phyloP scores from a whole-genome alignment of 1,140 invertebrate genomes.

The Probaryconus sp. region DNA sequence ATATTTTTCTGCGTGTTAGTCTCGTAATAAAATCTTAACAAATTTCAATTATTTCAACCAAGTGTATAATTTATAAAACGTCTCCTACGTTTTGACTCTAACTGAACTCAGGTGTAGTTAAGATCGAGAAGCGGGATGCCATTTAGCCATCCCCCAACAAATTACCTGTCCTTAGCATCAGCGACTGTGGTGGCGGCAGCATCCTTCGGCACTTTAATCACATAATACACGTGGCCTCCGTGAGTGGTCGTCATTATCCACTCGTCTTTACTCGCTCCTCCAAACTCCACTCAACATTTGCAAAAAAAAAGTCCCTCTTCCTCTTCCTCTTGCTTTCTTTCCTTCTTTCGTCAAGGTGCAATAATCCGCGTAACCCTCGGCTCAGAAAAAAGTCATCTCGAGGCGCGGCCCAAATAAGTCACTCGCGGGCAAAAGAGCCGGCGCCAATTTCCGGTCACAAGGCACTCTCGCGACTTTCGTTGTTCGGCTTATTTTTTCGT shows the following conservation, averaged over 20 bases:
- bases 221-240: slow-evolving; percentile 82
- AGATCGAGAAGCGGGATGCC: slow-evolving; percentile 18
- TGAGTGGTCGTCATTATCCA: slow-evolving; percentile 80
- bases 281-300: slow-evolving; percentile 55
- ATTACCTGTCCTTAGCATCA: slow-evolving; percentile 74
- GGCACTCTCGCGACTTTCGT: slow-evolving; percentile 11
- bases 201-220: slow-evolving; percentile 81
- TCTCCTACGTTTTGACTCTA: too few species aligned
- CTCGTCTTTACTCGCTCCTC: slow-evolving; percentile 47
- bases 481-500: slow-evolving; percentile 3
- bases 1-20: too few species aligned
- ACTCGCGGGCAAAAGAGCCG: background rate
- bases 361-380: slow-evolving; percentile 1
- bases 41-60: too few species aligned
- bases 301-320: slow-evolving; percentile 6
- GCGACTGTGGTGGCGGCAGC: slow-evolving; percentile 39
- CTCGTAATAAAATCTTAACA: too few species aligned
- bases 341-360: background rate
- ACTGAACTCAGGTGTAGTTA: too few species aligned
- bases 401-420: too few species aligned
- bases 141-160: slow-evolving; percentile 15
- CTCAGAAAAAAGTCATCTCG: background rate
- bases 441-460: slow-evolving; percentile 11
- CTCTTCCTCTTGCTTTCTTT: background rate
- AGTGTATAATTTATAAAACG: too few species aligned